Evolutionary conservation across 2,113 vertebrate species (phyloP).

Genomic region (Pogonocichla stellata): DNA sequence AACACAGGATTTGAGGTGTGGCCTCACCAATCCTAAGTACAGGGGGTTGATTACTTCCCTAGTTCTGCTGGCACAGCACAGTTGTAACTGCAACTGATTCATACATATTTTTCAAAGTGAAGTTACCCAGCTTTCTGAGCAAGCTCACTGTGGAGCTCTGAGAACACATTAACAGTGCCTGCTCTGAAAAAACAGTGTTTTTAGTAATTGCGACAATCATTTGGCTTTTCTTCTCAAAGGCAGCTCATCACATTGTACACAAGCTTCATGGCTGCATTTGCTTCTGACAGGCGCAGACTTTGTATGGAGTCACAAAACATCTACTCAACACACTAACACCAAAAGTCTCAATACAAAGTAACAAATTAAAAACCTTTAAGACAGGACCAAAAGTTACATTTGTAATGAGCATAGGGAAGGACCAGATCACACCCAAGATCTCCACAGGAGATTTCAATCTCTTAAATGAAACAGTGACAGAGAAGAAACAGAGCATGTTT

Average conservation of each 20-base stretch:
- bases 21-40: accelerated
- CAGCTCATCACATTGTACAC: neutral
- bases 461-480: neutral
- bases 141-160: neutral
- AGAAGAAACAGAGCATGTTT: neutral
- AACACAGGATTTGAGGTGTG: neutral
- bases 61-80: neutral
- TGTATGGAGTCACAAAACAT: neutral
- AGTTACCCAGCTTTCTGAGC: neutral
- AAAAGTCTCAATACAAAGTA: neutral
- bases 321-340: neutral
- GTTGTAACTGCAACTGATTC: neutral
- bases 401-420: neutral
- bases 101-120: neutral
- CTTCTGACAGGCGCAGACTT: neutral
- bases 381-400: neutral
- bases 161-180: neutral
- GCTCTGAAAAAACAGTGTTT: neutral
- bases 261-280: neutral
- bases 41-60: neutral
- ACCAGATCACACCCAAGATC: neutral
- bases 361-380: neutral
- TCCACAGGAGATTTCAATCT: neutral
- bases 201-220: accelerated
- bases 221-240: neutral